These are phyloP conservation scores for Anniella stebbinsi DNA, from an alignment of 2,797 vertebrate species.

Conservation along the genomic window DNA sequence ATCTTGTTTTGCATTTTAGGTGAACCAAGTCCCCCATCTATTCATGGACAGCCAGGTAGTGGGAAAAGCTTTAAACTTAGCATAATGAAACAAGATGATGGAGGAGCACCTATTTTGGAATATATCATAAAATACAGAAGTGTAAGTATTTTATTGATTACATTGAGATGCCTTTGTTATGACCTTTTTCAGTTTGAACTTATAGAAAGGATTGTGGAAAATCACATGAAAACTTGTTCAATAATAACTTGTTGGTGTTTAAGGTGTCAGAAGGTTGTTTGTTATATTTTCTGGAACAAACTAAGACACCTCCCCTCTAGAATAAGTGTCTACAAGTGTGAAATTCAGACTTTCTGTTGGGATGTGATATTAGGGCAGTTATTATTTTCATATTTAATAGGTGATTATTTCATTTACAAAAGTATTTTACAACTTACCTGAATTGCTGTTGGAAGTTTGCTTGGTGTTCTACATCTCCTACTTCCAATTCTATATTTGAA, in stretches of 20 bases:
- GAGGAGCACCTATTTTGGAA: conserved; percentile 97
- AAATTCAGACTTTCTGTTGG: not conserved
- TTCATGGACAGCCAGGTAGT: conserved; percentile 92
- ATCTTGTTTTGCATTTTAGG: conserved; percentile 76
- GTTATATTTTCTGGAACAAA: not conserved
- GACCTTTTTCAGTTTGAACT: not conserved
- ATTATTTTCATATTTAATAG: not conserved
- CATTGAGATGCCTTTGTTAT: not conserved
- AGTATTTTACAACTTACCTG: not conserved
- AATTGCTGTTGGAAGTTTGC: not conserved
- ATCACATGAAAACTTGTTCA: not conserved
- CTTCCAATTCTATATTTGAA: not conserved
- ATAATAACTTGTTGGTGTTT: not conserved
- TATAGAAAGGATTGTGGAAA: not conserved
- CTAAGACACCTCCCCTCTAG: not conserved
- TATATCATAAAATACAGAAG: conserved; percentile 98
- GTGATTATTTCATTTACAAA: not conserved
- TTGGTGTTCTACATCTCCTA: not conserved
- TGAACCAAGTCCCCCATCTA: conserved; percentile 95
- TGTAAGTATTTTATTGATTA: conserved; percentile 83
- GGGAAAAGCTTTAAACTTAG: conserved; percentile 95
- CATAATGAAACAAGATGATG: conserved; percentile 97
- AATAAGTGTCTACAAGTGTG: not conserved
- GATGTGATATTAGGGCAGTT: not conserved
- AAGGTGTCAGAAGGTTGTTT: not conserved